Conservation (phyloP, 1,140 invertebrate genomes). For the Lordiphosa stackelbergi region DNA sequence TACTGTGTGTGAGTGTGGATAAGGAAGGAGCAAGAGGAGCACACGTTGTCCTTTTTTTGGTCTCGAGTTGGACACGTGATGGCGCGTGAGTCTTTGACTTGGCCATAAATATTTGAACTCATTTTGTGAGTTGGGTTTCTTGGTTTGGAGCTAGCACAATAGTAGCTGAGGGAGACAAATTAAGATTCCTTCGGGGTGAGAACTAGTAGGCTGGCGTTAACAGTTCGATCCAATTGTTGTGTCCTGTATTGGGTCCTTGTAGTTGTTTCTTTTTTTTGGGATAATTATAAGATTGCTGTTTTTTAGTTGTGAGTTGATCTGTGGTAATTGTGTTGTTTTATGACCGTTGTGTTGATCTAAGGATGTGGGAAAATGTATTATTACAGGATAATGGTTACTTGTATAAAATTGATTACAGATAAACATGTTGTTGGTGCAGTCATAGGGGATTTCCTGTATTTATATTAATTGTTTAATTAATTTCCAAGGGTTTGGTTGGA, state of each 20-base stretch:
- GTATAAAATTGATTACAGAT: too few relatives aligned
- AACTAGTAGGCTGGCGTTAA: constrained; percentile 68
- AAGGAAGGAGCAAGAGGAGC: constrained; percentile 45
- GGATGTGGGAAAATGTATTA: constrained; percentile 13
- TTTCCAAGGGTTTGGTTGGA: too few relatives aligned
- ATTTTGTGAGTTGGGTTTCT: constrained; percentile 35
- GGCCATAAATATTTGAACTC: constrained; percentile 64
- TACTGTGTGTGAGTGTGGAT: neutral
- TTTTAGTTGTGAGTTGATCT: constrained; percentile 1
- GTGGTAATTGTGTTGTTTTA: neutral
- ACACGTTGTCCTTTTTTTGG: constrained; percentile 42
- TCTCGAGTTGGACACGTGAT: constrained; percentile 61
- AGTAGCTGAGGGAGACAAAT: constrained; percentile 41
- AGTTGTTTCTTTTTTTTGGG: constrained; percentile 14
- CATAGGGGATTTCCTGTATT: too few relatives aligned
- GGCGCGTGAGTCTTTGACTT: constrained; percentile 63
- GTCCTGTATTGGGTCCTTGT: constrained; percentile 12
- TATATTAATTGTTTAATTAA: too few relatives aligned
- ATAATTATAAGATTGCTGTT: constrained; percentile 5
- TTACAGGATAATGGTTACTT: neutral
- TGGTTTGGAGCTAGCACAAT: constrained; percentile 25
- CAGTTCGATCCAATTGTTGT: constrained; percentile 40
- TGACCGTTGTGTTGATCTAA: neutral
- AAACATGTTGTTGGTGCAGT: too few relatives aligned
- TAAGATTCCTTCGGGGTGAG: constrained; percentile 53